phyloP scores from a whole-genome alignment of 92 coral and sea anemone species.

The Epizoanthus illoricatus region DNA sequence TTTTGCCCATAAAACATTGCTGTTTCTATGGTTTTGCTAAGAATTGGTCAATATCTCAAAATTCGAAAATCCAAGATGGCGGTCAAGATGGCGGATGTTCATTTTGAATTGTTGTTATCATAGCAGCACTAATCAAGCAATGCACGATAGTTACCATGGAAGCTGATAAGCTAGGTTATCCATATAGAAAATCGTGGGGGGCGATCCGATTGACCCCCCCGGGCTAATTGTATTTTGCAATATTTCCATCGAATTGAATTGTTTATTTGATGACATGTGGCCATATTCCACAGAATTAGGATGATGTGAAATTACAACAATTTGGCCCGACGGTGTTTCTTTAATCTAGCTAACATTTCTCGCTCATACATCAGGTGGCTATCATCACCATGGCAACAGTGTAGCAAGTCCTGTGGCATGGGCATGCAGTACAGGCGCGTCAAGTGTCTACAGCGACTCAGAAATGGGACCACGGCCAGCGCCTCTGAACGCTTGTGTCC shows the following conservation, averaged over 20 bases:
- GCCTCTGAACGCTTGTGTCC: slow-evolving; percentile 65
- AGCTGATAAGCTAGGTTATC: too few species aligned
- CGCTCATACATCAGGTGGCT: slow-evolving; percentile 76
- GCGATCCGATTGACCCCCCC: too few species aligned
- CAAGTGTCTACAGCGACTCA: slow-evolving; percentile 66
- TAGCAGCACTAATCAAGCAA: too few species aligned
- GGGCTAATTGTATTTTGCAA: neutral
- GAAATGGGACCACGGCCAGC: slow-evolving; percentile 59
- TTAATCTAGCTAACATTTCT: neutral
- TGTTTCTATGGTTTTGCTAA: too few species aligned
- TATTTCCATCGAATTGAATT: neutral
- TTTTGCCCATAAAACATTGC: too few species aligned
- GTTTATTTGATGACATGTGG: neutral
- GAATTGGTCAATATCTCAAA: too few species aligned
- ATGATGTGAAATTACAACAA: neutral
- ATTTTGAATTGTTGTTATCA: too few species aligned
- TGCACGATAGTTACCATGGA: too few species aligned
- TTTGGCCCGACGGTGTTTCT: neutral
- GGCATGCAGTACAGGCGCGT: slow-evolving; percentile 83
- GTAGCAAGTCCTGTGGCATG: slow-evolving; percentile 80
- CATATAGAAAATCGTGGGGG: too few species aligned
- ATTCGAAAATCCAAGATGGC: too few species aligned
- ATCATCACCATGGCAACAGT: slow-evolving; percentile 80
- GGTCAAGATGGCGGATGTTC: too few species aligned
- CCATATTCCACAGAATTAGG: neutral